Base-by-base conservation (phyloP, 2,113 vertebrate species). In the Protobothrops flavoviridis region DNA sequence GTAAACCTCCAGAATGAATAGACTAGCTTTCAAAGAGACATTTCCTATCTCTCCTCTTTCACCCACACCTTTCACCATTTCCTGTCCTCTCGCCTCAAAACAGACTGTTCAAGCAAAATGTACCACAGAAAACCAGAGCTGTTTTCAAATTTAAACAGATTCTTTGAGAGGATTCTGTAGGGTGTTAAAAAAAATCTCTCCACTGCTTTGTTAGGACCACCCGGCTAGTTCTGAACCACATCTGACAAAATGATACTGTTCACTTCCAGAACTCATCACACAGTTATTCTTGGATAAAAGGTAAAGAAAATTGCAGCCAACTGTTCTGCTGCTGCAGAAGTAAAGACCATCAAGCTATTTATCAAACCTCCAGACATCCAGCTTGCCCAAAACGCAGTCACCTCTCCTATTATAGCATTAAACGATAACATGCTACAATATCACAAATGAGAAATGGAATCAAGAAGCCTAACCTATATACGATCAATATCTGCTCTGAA, bases 401-500 rank as follows among this genome's bases (percentile, higher is more conserved):
- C 98, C 98, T 98, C 97, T 98, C 97, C 97, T 97, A 98, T 98
- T 98, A 98, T 98, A 96, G 98, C 98, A 98, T 98, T 99, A 99
- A 99, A 99, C 97, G 98, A 98, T 98, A 98, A 99, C 99, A 99
- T 94, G 97, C 98, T 98, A 99, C 99, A 99, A 98, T 99, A 99
- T 98, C 98, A 98, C 98, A 99, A 98, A 99, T 99, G 99, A 99
- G 99, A 99, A 99, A 99, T 99, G 98, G 98, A 98, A 98, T 97
- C 92, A 98, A 98, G 98, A 98, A 98, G 97, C 97, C 98, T 98
- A 98, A 98, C 99, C 98, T 98, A 98, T 98, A 98, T 97, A 93
- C 98, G 98, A 99, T 99, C 99, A 97, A 99, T 99, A 98, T 97
- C 98, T 97, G 98, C 98, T 98, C 98, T 98, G 98, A 98, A 98